These are phyloP conservation scores for Nomada hirtipes DNA, from an alignment of 2,888 invertebrate species.

Conservation along the genomic window DNA sequence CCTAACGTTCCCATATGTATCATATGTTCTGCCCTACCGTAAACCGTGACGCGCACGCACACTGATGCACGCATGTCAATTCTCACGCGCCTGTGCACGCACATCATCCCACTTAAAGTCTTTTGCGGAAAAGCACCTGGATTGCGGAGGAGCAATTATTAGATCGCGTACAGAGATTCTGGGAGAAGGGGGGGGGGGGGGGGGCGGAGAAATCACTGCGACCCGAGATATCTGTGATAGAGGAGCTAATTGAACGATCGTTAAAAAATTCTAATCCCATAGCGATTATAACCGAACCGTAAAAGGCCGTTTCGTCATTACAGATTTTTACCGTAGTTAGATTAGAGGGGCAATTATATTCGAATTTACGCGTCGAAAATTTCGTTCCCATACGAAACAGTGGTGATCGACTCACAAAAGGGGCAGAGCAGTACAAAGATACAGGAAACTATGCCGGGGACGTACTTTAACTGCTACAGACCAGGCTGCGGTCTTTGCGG, in stretches of 20 bases:
- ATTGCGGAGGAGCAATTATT: slow-evolving; percentile 19
- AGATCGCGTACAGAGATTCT: background rate
- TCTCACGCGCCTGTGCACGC: slow-evolving; percentile 71
- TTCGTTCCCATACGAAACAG: background rate
- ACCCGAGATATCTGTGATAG: too few relatives aligned
- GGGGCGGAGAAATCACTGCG: background rate
- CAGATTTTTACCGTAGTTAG: background rate
- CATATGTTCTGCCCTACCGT: slow-evolving; percentile 82
- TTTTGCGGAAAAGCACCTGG: slow-evolving; percentile 23
- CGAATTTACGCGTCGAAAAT: background rate
- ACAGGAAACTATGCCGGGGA: slow-evolving; percentile 74
- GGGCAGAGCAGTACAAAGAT: slow-evolving; percentile 6
- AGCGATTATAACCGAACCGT: background rate
- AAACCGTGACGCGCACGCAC: slow-evolving; percentile 72
- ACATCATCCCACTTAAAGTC: slow-evolving; percentile 57
- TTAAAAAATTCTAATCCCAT: background rate
- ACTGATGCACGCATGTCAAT: slow-evolving; percentile 65
- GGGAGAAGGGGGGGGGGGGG: background rate
- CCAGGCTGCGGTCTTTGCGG: slow-evolving; percentile 81
- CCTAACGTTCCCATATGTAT: slow-evolving; percentile 84
- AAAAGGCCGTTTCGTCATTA: background rate
- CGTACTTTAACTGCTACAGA: slow-evolving; percentile 80
- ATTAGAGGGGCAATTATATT: background rate
- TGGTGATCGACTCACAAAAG: background rate
- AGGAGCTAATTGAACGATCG: background rate